Evolutionary conservation across 2,888 invertebrate species (phyloP).

Genomic region (Cantharis lateralis): DNA sequence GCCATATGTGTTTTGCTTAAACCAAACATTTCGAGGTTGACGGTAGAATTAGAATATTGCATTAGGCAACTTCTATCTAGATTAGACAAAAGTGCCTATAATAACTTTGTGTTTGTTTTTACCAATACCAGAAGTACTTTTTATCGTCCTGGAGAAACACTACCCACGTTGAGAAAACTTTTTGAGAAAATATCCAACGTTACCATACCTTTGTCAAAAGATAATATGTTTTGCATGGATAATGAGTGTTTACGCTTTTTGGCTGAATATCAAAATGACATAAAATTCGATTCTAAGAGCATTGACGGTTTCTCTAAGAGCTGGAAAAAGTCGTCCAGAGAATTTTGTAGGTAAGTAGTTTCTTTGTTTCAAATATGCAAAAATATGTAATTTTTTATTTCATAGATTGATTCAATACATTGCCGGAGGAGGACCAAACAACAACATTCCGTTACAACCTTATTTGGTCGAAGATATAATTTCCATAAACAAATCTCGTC

Average conservation of each 20-base stretch:
- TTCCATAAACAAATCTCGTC: constrained; percentile 48
- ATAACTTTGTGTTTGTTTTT: constrained; percentile 45
- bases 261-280: neutral
- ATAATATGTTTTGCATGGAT: constrained; percentile 37
- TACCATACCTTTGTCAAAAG: constrained; percentile 33
- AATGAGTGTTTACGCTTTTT: constrained; percentile 35
- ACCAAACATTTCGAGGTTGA: constrained; percentile 38
- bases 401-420: constrained; percentile 45
- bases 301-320: neutral
- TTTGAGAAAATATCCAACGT: constrained; percentile 32
- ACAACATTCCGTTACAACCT: constrained; percentile 39
- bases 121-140: constrained; percentile 39
- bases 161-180: constrained; percentile 34
- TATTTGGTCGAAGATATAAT: constrained; percentile 46
- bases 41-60: constrained; percentile 41
- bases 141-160: constrained; percentile 41
- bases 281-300: neutral
- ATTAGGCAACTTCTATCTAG: constrained; percentile 42
- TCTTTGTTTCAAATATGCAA: neutral
- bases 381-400: neutral
- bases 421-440: constrained; percentile 32
- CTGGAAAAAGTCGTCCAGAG: neutral
- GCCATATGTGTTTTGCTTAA: constrained; percentile 43
- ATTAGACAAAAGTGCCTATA: constrained; percentile 42
- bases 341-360: neutral